Percentiles rank a stretch among this genome's conserved stretches.
phyloP scores from a whole-genome alignment of 2,113 vertebrate species.

The Smithornis capensis region DNA sequence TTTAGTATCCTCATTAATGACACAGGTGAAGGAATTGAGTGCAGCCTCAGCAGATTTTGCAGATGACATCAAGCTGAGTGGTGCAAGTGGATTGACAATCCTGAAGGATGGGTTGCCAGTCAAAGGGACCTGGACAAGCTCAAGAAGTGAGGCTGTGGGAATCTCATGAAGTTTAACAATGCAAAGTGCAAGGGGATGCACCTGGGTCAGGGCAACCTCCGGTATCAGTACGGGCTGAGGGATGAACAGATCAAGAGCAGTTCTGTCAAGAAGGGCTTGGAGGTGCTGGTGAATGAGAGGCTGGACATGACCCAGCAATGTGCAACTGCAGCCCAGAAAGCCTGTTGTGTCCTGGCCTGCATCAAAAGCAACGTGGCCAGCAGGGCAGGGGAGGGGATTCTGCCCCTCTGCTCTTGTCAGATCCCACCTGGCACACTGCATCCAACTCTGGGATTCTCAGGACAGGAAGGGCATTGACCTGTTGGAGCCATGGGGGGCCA shows the following conservation, averaged over 20 bases:
- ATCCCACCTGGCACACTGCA: not conserved
- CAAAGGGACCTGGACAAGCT: not conserved
- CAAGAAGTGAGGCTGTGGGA: not conserved
- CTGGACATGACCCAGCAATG: too few relatives aligned
- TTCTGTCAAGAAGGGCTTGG: not conserved
- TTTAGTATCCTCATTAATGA: not conserved
- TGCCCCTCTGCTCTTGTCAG: not conserved
- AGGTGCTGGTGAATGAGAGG: too few relatives aligned
- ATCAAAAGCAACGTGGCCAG: not conserved
- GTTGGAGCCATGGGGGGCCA: fast-evolving
- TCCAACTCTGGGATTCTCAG: not conserved
- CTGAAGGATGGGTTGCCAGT: not conserved
- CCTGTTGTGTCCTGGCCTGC: not conserved
- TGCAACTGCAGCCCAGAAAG: not conserved
- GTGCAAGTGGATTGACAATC: not conserved
- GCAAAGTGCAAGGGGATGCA: too few relatives aligned
- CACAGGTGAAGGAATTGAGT: not conserved
- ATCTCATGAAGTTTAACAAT: not conserved
- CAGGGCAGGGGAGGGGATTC: not conserved
- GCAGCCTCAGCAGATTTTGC: not conserved
- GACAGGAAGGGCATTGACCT: fast-evolving
- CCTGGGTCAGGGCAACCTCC: fast-evolving
- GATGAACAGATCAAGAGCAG: not conserved
- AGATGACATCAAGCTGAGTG: not conserved
- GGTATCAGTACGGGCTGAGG: fast-evolving